These are phyloP conservation scores for Acromyrmex charruanus DNA, from an alignment of 1,140 invertebrate species.

Conservation along the genomic window DNA sequence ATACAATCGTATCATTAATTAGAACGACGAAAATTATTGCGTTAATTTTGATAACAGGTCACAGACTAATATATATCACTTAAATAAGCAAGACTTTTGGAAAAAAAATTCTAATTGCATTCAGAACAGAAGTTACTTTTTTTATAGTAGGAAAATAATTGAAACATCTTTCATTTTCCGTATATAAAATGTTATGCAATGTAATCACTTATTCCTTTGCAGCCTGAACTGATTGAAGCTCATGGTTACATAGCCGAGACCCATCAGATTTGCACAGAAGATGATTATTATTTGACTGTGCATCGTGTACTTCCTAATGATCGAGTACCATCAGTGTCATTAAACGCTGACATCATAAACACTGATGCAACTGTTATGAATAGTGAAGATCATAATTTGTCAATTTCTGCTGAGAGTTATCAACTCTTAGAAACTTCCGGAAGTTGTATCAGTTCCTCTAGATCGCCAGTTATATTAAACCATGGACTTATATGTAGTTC, in stretches of 20 bases:
- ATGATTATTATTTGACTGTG: constrained; percentile 91
- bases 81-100: too few species aligned
- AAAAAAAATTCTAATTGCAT: too few species aligned
- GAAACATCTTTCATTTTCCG: not conserved
- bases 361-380: not conserved
- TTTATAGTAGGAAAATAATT: not conserved
- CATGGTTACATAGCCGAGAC: constrained; percentile 90
- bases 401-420: not conserved
- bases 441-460: constrained; percentile 52
- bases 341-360: constrained; percentile 13
- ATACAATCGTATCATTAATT: not conserved
- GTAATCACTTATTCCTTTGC: constrained; percentile 72
- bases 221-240: constrained; percentile 86
- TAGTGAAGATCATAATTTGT: constrained; percentile 4
- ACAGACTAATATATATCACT: not conserved
- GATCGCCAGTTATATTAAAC: constrained; percentile 89
- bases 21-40: not conserved
- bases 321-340: not conserved
- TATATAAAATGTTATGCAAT: not conserved
- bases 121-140: too few species aligned
- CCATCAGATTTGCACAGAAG: constrained; percentile 89
- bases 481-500: constrained; percentile 92
- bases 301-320: constrained; percentile 88
- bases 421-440: not conserved
- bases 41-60: not conserved